These are phyloP conservation scores for Rhodeus uyekii DNA, from an alignment of 2,797 vertebrate species.

Conservation along the genomic window DNA sequence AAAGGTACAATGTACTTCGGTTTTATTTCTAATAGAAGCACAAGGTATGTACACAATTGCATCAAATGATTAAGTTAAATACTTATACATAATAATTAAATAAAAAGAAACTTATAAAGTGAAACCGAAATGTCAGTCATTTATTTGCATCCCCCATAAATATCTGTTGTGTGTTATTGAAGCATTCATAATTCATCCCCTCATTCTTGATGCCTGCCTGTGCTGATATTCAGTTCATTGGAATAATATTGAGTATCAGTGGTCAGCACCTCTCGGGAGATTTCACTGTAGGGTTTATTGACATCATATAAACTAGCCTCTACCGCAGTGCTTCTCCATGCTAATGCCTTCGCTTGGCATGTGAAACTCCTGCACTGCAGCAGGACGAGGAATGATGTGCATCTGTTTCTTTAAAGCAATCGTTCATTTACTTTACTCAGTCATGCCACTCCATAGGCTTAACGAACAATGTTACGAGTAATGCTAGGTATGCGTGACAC, in stretches of 20 bases:
- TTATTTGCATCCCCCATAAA: not conserved
- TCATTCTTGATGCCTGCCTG: not conserved
- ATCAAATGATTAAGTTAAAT: not conserved
- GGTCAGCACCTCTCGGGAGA: not conserved
- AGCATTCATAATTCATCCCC: not conserved
- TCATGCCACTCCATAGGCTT: too few species aligned
- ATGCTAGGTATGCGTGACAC: not conserved
- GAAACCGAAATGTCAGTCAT: not conserved
- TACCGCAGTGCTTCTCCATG: not conserved
- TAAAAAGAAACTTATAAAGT: not conserved
- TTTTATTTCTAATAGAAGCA: too few species aligned
- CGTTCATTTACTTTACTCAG: too few species aligned
- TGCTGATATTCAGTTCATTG: not conserved
- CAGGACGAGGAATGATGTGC: not conserved
- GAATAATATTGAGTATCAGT: not conserved
- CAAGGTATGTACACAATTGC: not conserved
- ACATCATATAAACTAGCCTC: not conserved
- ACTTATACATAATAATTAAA: not conserved
- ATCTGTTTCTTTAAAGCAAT: not conserved
- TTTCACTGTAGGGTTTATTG: slow-evolving; percentile 3
- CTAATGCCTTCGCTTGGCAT: not conserved
- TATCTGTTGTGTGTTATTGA: not conserved
- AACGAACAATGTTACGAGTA: too few species aligned
- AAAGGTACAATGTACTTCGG: too few species aligned
- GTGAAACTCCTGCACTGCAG: slow-evolving; percentile 5